Evolutionary conservation across 64 coral and sea anemone species (phyloP), one percentile per base, ranked within the genome.

Genomic region (Stylophora pistillata): DNA sequence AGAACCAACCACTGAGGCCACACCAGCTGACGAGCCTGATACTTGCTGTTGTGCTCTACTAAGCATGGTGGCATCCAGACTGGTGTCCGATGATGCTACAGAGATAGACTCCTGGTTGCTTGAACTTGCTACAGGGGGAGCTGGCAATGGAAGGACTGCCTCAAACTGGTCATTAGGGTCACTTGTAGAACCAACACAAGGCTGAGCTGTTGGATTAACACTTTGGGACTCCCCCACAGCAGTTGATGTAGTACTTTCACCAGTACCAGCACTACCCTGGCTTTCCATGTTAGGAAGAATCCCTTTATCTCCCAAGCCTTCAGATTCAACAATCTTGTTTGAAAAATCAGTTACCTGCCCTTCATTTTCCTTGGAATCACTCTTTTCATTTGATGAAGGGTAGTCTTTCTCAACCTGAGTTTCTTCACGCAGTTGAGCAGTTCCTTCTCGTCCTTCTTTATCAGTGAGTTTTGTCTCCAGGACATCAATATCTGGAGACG

Each of bases 391-490:
- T 53, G 32, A 20, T 13, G 27, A 9, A 15, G 31, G 13, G 23
- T 68, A 37, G 66, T 81, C 21, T 62, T 70, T 62, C 27, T 52
- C 25, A 32, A 7, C 37, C 37, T 59, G 77, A 20, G 60, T 23
- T 70, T 53, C 61, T 52, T 98, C 81, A 55, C 85, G 95, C 58
- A 81, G 37, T 10, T 92, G 92, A 30, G 96, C 96, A 10, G 93
- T 98, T 3, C 89, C 96, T 77, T 98, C 96, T 47, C 91, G 91
- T 55, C 87, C 87, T 27, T 82, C 61, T 16, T 87, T 90, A 65
- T 98, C 96, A 54, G 91, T 74, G 32, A 98, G 71, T 76, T 89
- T 94, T 28, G 92, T 95, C 77, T 98, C 93, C 59, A 98, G 56
- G 7, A 98, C 93, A 87, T 98, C 96, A 55, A 98, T 94, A 87